A percentile compares a stretch with the other conserved stretches of the same genome.
Evolutionary conservation across 2,797 vertebrate genomes (phyloP).

Genomic region (Anguilla obscura): DNA sequence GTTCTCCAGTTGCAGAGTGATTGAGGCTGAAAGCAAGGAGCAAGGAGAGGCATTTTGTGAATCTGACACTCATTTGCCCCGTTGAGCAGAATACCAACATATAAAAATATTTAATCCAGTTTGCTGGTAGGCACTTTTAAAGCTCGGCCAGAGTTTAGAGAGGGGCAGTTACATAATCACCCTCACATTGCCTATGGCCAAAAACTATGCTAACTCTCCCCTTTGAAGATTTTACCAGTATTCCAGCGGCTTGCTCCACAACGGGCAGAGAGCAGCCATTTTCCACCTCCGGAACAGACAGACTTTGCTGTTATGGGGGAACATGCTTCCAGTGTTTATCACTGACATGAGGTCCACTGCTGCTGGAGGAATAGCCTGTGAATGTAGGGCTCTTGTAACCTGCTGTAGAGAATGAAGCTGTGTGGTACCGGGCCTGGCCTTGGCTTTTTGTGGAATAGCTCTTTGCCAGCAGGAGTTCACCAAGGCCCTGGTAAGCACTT

Average conservation of each 20-base stretch:
- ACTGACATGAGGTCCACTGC: background rate
- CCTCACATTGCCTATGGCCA: background rate
- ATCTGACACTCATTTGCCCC: slow-evolving; percentile 8
- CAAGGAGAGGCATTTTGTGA: background rate
- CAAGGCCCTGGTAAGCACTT: background rate
- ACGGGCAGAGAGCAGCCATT: background rate
- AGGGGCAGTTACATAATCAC: background rate
- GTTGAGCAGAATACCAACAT: background rate
- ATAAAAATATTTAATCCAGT: background rate
- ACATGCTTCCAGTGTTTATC: background rate
- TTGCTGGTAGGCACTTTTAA: background rate
- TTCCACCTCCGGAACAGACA: background rate
- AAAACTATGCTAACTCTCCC: background rate
- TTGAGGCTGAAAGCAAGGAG: background rate
- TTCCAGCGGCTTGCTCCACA: background rate
- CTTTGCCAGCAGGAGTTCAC: background rate
- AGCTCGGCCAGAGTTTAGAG: background rate
- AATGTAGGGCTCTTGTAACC: too few species aligned
- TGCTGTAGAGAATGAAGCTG: background rate
- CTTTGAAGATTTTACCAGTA: background rate
- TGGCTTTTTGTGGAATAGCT: background rate
- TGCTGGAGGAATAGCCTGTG: background rate
- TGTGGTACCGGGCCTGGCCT: background rate
- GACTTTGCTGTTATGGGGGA: background rate
- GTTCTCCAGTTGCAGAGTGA: background rate